Conservation (phyloP, 2,113 vertebrate genomes). For the Psettodes erumei region DNA sequence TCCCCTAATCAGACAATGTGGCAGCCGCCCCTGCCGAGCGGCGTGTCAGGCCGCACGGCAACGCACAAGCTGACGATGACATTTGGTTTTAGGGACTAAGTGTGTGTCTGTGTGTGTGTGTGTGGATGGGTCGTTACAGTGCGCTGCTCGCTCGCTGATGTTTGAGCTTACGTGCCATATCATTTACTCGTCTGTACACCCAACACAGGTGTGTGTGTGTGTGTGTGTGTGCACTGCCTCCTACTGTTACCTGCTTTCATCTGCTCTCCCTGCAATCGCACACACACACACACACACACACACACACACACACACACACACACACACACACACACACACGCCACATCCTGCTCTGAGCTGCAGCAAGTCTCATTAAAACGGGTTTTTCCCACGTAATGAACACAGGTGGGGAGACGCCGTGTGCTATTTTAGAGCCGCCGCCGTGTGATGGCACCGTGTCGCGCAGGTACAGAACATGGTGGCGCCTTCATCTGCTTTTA, state of each 20-base stretch:
- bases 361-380: conserved; percentile 52
- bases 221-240: conserved; percentile 13
- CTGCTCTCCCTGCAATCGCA: conserved; percentile 27
- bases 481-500: neutral
- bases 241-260: conserved; percentile 19
- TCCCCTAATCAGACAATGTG: conserved; percentile 75
- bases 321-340: neutral
- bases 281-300: neutral
- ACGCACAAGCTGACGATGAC: conserved; percentile 51
- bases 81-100: conserved; percentile 57
- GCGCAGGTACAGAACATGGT: conserved; percentile 7
- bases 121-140: conserved; percentile 12
- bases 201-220: conserved; percentile 21
- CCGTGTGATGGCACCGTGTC: conserved; percentile 2
- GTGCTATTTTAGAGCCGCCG: conserved; percentile 44
- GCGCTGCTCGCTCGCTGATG: conserved; percentile 12
- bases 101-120: conserved; percentile 30
- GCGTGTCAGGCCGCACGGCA: conserved; percentile 47
- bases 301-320: neutral
- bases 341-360: conserved; percentile 26
- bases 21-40: conserved; percentile 57
- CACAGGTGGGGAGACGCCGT: conserved; percentile 10
- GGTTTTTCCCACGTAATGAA: conserved; percentile 43
- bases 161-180: conserved; percentile 34
- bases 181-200: conserved; percentile 13